Evolutionary conservation across 2,113 vertebrate genomes (phyloP), one percentile per base, ranked within the genome.

Genomic region (Columba janthina): DNA sequence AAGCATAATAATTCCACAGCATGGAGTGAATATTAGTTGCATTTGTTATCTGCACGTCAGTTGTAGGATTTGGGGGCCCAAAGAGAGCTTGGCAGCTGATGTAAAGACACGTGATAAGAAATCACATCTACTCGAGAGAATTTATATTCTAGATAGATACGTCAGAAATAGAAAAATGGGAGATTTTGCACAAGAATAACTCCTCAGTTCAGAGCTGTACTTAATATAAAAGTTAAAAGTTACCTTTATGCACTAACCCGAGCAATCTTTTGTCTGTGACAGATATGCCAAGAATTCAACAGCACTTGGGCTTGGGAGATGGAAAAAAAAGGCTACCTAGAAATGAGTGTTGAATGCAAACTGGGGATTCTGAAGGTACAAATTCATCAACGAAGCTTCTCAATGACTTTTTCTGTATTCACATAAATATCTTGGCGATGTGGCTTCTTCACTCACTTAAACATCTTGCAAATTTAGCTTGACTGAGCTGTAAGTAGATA

Each of bases 301-400:
- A 99, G 98, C 85, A 99, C 98, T 38, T 99, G 99, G 99, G 99
- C 99, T 3, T 99, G 99, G 99, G 99, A 99, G 96, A 98, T 99
- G 98, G 99, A 99, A 92, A 99, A 99, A 97, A 99, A 99, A 95
- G 99, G 99, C 70, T 99, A 99, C 96, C 97, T 98, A 88, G 99
- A 99, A 95, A 99, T 99, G 99, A 98, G 98, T 54, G 98, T 99
- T 85, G 99, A 99, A 97, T 99, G 98, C 98, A 99, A 99, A 96
- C 97, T 99, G 73, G 98, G 98, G 77, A 98, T 99, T 94, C 98
- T 99, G 77, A 99, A 99, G 98, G 99, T 99, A 99, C 31, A 31
- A 14, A 1, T 20, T 90, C n/a, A 64, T 64, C 44, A 38, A 1
- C 16, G 62, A 17, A 62, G 65, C 40, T 96, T 61, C 87, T 72